Percentiles rank a stretch among this genome's conserved stretches.
These are phyloP conservation scores for Drosophila nr. medialis DNA, from an alignment of 2,888 invertebrate genomes.

Conservation along the genomic window DNA sequence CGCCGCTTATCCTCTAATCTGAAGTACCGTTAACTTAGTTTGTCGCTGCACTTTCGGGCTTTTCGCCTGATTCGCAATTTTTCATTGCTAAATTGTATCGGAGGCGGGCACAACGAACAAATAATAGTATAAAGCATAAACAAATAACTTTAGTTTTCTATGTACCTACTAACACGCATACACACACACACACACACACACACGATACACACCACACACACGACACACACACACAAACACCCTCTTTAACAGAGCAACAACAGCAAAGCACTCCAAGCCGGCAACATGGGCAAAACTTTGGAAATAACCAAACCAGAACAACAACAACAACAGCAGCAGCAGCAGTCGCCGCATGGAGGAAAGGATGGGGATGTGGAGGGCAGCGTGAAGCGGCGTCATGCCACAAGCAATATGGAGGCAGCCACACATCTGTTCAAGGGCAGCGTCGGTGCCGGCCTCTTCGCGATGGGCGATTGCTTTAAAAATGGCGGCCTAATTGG, in stretches of 20 bases:
- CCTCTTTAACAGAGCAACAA: conserved; percentile 28
- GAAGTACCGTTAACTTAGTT: conserved; percentile 35
- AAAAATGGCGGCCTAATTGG: conserved; percentile 95
- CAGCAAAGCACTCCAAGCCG: conserved; percentile 51
- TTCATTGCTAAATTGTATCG: conserved; percentile 8
- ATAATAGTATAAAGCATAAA: conserved; percentile 1
- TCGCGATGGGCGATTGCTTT: conserved; percentile 97
- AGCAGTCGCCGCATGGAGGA: neutral
- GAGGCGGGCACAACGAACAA: conserved; percentile 4
- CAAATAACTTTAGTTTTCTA: neutral
- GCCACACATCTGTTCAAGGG: conserved; percentile 96
- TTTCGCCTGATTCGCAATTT: neutral
- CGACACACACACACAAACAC: neutral
- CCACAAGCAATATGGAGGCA: conserved; percentile 91
- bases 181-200: neutral
- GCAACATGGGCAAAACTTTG: conserved; percentile 62
- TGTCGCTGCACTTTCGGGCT: conserved; percentile 3
- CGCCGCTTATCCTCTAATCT: conserved; percentile 18
- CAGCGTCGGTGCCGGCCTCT: conserved; percentile 97
- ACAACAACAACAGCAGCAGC: conserved; percentile 24
- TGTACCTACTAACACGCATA: conserved; percentile 2
- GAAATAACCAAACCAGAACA: conserved; percentile 55
- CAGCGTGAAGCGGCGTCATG: conserved; percentile 59
- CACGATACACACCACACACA: neutral
- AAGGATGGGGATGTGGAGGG: conserved; percentile 48